Evolutionary conservation across 2,113 vertebrate genomes (phyloP).

Genomic region (Elephas maximus): DNA sequence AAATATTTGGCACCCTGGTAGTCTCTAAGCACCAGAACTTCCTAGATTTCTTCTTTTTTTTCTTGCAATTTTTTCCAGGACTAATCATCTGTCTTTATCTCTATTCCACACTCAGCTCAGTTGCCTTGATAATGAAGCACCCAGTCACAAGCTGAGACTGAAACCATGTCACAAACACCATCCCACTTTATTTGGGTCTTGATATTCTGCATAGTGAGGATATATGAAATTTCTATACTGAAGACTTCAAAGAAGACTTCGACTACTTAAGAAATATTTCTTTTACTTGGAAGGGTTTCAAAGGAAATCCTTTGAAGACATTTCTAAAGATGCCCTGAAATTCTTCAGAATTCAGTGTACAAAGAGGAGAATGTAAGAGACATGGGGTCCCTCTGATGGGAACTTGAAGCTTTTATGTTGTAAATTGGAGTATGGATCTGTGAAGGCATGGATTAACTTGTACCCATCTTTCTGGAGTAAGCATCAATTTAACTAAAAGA

Average conservation of each 20-base stretch:
- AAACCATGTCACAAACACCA: not conserved
- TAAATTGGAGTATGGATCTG: not conserved
- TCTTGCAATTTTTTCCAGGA: not conserved
- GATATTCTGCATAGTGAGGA: not conserved
- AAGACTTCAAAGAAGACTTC: constrained; percentile 11
- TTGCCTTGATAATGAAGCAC: not conserved
- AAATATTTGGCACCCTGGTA: not conserved
- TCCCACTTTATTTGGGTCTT: not conserved
- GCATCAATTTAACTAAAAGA: not conserved
- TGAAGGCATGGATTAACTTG: not conserved
- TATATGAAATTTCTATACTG: not conserved
- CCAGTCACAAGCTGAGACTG: not conserved
- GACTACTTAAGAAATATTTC: not conserved
- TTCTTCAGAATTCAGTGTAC: constrained; percentile 24
- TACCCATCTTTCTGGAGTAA: not conserved
- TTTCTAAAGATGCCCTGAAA: not conserved
- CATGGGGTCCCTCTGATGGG: not conserved
- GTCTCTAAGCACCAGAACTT: constrained; percentile 13
- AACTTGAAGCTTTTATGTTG: not conserved
- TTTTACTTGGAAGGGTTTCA: constrained; percentile 24
- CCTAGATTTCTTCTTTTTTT: not conserved
- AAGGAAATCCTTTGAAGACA: not conserved
- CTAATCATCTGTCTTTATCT: not conserved
- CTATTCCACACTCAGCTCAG: not conserved
- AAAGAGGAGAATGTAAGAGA: not conserved